A percentile compares a stretch with the other conserved stretches of the same genome.
phyloP scores from a whole-genome alignment of 2,797 vertebrate species.

The Denticeps clupeoides region DNA sequence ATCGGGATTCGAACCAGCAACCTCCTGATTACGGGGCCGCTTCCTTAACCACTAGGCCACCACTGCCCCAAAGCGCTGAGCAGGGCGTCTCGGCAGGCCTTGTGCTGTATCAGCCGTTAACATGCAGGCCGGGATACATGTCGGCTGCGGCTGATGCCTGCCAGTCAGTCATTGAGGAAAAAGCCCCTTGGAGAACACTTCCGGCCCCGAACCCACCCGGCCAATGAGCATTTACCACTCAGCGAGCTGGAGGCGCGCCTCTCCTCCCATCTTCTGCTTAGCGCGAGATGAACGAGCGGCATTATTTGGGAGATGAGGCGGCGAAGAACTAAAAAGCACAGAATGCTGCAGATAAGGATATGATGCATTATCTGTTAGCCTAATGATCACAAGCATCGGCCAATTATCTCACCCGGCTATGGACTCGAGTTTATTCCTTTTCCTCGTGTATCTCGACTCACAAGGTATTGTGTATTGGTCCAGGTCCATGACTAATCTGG shows the following conservation, averaged over 20 bases:
- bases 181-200: too few species aligned
- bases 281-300: constrained; percentile 12
- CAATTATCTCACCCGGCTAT: constrained; percentile 9
- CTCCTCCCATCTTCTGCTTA: constrained; percentile 3
- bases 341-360: neutral
- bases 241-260: neutral
- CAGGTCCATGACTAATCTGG: too few species aligned
- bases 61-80: too few species aligned
- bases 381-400: constrained; percentile 18
- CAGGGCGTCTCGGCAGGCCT: too few species aligned
- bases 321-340: constrained; percentile 1
- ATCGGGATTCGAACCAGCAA: too few species aligned
- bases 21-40: too few species aligned
- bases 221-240: neutral
- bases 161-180: too few species aligned
- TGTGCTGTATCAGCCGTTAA: too few species aligned
- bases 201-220: neutral
- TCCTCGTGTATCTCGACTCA: neutral
- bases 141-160: too few species aligned
- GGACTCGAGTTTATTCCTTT: neutral
- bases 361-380: constrained; percentile 13
- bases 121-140: too few species aligned
- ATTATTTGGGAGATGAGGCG: constrained; percentile 22
- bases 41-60: too few species aligned
- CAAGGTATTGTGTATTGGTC: too few species aligned